These are phyloP conservation scores for Sclerodermus sp. DNA, from an alignment of 2,888 invertebrate species.

Conservation along the genomic window DNA sequence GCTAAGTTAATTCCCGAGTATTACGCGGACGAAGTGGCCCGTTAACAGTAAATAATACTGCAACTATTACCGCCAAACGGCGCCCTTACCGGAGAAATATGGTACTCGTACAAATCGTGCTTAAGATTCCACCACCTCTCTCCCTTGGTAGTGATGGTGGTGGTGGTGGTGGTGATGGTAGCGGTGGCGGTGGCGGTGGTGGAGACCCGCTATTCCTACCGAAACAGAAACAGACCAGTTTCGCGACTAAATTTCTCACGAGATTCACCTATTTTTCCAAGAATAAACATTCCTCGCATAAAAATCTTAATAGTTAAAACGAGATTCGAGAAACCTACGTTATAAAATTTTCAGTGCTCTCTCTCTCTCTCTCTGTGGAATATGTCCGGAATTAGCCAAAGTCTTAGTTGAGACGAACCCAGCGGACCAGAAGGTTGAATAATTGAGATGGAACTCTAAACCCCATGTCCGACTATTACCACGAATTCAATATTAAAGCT, in stretches of 20 bases:
- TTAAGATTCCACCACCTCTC: constrained; percentile 21
- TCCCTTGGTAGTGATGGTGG: no score
- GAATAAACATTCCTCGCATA: no score
- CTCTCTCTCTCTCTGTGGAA: constrained; percentile 11
- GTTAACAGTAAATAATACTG: constrained; percentile 51
- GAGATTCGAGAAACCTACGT: no score
- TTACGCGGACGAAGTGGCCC: constrained; percentile 34
- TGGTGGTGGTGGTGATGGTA: no score
- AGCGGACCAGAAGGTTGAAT: constrained; percentile 37
- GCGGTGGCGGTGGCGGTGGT: no score
- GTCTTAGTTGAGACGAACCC: constrained; percentile 35
- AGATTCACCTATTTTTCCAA: no score
- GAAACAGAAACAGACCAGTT: no score
- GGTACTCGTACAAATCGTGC: constrained; percentile 36
- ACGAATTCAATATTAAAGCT: no score
- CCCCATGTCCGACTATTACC: constrained; percentile 51
- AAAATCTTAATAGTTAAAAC: no score
- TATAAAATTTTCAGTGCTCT: no score
- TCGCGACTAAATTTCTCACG: no score
- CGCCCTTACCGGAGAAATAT: constrained; percentile 33
- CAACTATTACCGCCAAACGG: constrained; percentile 38
- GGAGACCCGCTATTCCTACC: no score
- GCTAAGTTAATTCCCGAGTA: constrained; percentile 39
- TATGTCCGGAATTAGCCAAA: constrained; percentile 27
- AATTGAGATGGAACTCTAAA: constrained; percentile 46